These are phyloP conservation scores for Neria commutata DNA, from an alignment of 2,888 invertebrate genomes.

Conservation along the genomic window DNA sequence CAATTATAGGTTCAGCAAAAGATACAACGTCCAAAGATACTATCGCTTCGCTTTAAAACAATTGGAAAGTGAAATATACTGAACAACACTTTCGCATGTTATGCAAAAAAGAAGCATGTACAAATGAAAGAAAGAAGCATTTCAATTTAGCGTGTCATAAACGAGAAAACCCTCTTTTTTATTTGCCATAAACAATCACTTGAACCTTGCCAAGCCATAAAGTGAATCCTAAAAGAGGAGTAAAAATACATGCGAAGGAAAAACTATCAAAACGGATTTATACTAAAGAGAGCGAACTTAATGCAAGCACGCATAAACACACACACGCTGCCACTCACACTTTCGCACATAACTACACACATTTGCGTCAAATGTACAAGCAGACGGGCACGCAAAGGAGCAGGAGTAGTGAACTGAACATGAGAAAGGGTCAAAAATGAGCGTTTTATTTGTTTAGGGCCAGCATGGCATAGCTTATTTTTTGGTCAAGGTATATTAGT, in stretches of 20 bases:
- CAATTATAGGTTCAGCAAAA: too few relatives aligned
- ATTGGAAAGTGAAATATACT: too few relatives aligned
- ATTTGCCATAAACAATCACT: conserved; percentile 1
- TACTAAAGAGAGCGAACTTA: background rate
- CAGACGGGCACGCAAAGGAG: background rate
- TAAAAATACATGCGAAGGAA: background rate
- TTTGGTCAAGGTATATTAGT: conserved; percentile 1
- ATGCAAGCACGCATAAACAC: background rate
- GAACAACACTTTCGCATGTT: too few relatives aligned
- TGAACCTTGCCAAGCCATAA: background rate
- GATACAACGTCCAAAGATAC: too few relatives aligned
- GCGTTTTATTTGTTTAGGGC: conserved; percentile 3
- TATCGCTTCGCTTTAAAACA: too few relatives aligned
- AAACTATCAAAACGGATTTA: background rate
- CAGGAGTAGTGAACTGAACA: too few relatives aligned
- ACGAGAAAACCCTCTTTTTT: background rate
- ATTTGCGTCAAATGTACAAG: background rate
- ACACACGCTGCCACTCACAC: background rate
- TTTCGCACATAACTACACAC: too few relatives aligned
- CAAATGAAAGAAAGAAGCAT: too few relatives aligned
- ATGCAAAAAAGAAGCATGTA: too few relatives aligned
- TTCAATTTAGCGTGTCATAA: too few relatives aligned
- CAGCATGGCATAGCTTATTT: background rate
- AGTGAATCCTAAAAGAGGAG: background rate
- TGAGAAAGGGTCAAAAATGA: conserved; percentile 4